A percentile compares a stretch with the other conserved stretches of the same genome.
These are phyloP conservation scores for Pyxicephalus adspersus DNA, from an alignment of 2,113 vertebrate species.

Conservation along the genomic window DNA sequence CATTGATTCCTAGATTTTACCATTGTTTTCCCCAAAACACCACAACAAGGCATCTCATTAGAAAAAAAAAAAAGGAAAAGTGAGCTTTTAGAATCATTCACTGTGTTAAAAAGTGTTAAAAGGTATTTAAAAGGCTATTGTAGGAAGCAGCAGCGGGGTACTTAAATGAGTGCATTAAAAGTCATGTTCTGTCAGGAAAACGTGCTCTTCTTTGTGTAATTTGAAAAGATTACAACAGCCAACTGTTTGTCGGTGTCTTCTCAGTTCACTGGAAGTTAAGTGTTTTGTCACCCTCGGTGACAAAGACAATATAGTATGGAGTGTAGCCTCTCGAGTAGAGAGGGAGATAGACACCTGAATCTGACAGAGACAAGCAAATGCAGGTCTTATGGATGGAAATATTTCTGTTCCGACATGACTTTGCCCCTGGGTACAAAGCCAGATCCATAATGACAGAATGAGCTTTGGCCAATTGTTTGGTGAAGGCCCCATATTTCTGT, in stretches of 20 bases:
- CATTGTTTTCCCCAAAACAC: background rate
- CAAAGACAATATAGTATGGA: background rate
- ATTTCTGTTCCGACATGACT: too few species aligned
- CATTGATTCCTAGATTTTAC: too few species aligned
- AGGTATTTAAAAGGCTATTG: conserved; percentile 24
- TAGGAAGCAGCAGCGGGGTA: background rate
- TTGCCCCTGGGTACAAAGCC: too few species aligned
- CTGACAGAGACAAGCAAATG: background rate
- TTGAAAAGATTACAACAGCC: background rate
- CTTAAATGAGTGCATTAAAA: conserved; percentile 16
- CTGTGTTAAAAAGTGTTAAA: conserved; percentile 7
- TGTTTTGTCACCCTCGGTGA: conserved; percentile 30
- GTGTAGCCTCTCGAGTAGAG: rapidly evolving
- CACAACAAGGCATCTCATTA: conserved; percentile 23
- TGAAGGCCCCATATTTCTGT: too few species aligned
- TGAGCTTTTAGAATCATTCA: background rate
- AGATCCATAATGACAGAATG: too few species aligned
- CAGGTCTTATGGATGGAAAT: too few species aligned
- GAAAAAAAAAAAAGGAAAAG: conserved; percentile 5
- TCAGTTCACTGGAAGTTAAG: background rate
- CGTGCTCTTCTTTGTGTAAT: background rate
- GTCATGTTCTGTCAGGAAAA: conserved; percentile 50
- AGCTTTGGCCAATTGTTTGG: too few species aligned
- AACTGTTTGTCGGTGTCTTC: conserved; percentile 18
- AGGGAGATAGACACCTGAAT: background rate